Conservation (phyloP, 1,140 invertebrate genomes). For the Conus betulinus region DNA sequence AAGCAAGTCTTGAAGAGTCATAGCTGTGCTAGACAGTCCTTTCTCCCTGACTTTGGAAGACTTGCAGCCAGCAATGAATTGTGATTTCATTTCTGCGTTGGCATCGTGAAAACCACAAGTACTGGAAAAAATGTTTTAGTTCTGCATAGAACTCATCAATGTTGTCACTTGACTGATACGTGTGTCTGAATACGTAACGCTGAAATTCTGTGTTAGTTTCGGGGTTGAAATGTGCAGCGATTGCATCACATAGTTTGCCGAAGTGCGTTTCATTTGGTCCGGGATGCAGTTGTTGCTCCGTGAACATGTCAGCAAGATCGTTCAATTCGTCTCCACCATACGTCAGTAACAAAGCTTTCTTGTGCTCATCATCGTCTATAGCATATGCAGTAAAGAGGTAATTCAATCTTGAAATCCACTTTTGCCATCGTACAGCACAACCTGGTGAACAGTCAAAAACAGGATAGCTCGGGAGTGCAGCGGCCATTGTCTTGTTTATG, state of each 20-base stretch:
- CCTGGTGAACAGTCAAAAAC: too few species aligned
- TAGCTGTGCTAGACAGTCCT: background rate
- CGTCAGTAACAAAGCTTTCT: background rate
- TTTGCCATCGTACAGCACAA: too few species aligned
- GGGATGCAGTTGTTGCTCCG: background rate
- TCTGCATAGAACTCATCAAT: constrained; percentile 10
- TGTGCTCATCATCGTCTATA: too few species aligned
- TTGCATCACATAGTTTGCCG: background rate
- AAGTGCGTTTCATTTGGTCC: background rate
- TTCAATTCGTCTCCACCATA: constrained; percentile 18
- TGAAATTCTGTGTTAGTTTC: background rate
- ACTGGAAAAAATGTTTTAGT: background rate
- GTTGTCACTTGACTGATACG: background rate
- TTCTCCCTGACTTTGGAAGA: constrained; percentile 6
- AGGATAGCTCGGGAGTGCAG: too few species aligned
- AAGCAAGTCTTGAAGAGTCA: background rate
- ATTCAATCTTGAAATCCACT: too few species aligned
- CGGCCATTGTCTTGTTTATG: too few species aligned
- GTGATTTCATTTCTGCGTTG: constrained; percentile 15
- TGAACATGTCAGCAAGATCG: background rate
- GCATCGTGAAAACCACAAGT: constrained; percentile 1
- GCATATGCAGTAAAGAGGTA: too few species aligned
- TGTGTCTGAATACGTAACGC: background rate
- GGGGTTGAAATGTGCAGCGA: constrained; percentile 7
- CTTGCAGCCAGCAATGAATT: constrained; percentile 7